A percentile compares a stretch with the other conserved stretches of the same genome.
Conservation (phyloP, 2,113 vertebrate genomes). For the Geococcyx californianus region DNA sequence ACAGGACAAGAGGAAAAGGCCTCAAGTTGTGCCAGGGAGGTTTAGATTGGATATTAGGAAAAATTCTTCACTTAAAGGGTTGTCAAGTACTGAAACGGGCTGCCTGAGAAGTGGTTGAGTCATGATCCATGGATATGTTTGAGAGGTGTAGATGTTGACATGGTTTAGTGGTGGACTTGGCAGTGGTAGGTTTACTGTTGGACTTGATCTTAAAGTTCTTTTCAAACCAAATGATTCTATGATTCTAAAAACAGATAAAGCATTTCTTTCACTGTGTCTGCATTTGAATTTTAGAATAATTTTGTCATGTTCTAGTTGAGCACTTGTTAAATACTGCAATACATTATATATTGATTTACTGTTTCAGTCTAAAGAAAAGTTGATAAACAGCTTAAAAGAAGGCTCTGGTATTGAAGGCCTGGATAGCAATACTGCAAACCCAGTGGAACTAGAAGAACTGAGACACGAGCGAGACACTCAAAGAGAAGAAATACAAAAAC, state of each 20-base stretch:
- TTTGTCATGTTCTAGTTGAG: not conserved
- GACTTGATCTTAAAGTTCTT: no score
- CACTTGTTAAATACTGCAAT: not conserved
- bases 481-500: conserved; percentile 91
- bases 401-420: conserved; percentile 92
- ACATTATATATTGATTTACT: not conserved
- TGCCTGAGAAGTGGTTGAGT: no score
- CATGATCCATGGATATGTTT: no score
- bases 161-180: no score
- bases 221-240: no score
- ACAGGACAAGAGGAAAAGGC: no score
- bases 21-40: no score
- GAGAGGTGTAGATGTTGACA: no score
- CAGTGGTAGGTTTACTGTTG: no score
- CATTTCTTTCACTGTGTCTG: not conserved
- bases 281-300: not conserved
- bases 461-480: conserved; percentile 92
- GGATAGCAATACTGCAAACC: conserved; percentile 79
- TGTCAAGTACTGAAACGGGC: no score
- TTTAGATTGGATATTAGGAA: no score
- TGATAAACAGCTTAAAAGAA: conserved; percentile 98
- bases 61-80: no score
- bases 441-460: conserved; percentile 91
- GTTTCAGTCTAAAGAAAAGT: conserved; percentile 94
- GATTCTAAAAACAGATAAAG: not conserved